phyloP scores from a whole-genome alignment of 2,113 vertebrate genomes.

The Atlantisia rogersi region DNA sequence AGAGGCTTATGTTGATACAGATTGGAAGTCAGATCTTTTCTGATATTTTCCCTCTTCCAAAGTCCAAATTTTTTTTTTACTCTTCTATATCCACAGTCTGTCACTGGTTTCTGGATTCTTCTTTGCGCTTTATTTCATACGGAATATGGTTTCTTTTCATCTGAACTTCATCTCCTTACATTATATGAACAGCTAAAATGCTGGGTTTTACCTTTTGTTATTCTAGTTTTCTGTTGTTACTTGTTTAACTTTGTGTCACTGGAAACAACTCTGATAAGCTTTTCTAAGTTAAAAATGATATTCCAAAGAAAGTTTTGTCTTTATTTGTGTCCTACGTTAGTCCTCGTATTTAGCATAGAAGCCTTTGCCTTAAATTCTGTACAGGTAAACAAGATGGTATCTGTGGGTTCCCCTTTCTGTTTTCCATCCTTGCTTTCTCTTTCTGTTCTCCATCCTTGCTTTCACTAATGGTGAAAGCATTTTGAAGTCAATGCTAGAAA shows the following conservation, averaged over 20 bases:
- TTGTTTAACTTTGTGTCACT: neutral
- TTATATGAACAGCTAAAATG: neutral
- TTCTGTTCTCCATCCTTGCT: constrained; percentile 5
- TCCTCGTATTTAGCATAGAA: neutral
- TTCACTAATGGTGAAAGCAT: neutral
- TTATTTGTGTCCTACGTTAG: neutral
- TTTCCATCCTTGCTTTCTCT: neutral
- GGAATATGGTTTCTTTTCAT: neutral
- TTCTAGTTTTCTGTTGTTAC: neutral
- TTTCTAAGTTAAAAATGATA: neutral
- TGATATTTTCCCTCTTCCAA: neutral
- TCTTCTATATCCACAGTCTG: neutral
- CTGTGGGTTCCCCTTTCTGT: neutral
- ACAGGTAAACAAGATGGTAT: neutral
- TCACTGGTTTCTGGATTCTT: neutral
- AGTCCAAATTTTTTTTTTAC: neutral
- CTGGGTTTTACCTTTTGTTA: neutral
- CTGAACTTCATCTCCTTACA: neutral
- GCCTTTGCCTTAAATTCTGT: constrained; percentile 5
- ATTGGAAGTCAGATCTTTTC: neutral
- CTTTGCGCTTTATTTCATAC: neutral
- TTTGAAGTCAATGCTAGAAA: constrained; percentile 21
- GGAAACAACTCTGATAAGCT: neutral
- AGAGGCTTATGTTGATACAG: neutral
- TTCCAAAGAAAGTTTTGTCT: neutral